Base-by-base conservation (phyloP, 2,888 invertebrate species). In the Azorinus chamasolen region DNA sequence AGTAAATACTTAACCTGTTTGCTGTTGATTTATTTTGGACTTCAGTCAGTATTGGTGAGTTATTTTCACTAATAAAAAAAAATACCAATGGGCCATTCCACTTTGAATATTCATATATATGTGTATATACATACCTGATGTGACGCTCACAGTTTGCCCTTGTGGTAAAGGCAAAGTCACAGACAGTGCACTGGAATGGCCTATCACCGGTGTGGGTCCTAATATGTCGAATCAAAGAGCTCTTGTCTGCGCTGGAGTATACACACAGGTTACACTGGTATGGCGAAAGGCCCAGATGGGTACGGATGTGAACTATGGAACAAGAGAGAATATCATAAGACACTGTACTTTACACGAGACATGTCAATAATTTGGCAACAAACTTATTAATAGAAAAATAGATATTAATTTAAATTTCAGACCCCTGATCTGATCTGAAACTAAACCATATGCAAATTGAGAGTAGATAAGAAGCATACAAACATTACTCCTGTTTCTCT, bases 121-220 rank as follows among this genome's bases (percentile, higher is more conserved):
- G n/a, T n/a, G n/a, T 14, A n/a, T 45, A n/a, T 32, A 51, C 83
- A 63, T 71, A 92, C 92, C 89, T 95, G 87, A 98, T 95, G 93
- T 99, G 98, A 6, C 98, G 95, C 93, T 99, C 98, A 92, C 99
- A 99, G 92, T 99, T 98, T 1, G 98, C 98, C 94, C 98, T 98
- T 0, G 98, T 98, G 27, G 98, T 98, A 93, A 99, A 99, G 2
- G 98, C 98, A 91, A 97, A 98, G 90, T 97, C 97, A 93, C 99
- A 99, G n/a, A 98, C 95, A 0, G 96, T 96, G 91, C 98, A 99
- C 92, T 98, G 97, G 91, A 97, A 98, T 0, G 98, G 98, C 14
- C 98, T 95, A 88, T 98, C 98, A 0, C 98, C 98, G 90, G 98
- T 98, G 93, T 98, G 98, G 0, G 97, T 97, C 50, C 98, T 95